Conservation (phyloP, 2,113 vertebrate species). For the Paraplagusia blochii region DNA sequence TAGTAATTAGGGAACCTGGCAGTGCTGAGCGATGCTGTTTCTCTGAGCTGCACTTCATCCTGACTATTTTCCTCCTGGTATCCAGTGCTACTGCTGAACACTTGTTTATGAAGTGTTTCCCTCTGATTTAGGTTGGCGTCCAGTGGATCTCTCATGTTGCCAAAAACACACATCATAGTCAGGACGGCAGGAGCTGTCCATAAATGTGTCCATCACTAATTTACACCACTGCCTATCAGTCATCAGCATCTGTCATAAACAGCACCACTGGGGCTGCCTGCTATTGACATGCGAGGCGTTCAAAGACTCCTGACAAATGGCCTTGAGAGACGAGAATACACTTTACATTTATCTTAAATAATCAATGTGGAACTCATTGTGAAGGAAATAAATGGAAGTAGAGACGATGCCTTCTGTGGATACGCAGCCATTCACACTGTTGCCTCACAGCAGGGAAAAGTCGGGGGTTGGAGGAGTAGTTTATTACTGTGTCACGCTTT, state of each 20-base stretch:
- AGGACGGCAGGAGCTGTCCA: slow-evolving; percentile 59
- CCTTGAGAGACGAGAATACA: slow-evolving; percentile 37
- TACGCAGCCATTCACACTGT: slow-evolving; percentile 36
- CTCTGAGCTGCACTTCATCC: slow-evolving; percentile 13
- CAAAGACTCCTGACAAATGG: slow-evolving; percentile 48
- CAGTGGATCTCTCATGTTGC: slow-evolving; percentile 32
- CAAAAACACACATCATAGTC: slow-evolving; percentile 61
- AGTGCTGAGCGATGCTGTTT: slow-evolving; percentile 13
- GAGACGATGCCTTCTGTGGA: slow-evolving; percentile 21
- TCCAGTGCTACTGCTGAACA: too few relatives aligned
- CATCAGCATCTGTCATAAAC: slow-evolving; percentile 37
- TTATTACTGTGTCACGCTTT: slow-evolving; percentile 19
- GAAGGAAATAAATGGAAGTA: slow-evolving; percentile 15
- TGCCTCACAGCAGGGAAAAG: slow-evolving; percentile 25
- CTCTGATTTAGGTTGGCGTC: slow-evolving; percentile 59
- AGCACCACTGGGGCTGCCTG: slow-evolving; percentile 15
- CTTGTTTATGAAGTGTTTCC: slow-evolving; percentile 45
- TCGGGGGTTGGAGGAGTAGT: slow-evolving; percentile 8
- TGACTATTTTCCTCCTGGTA: slow-evolving; percentile 28
- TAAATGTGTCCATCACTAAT: slow-evolving; percentile 71
- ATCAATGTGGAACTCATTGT: slow-evolving; percentile 33
- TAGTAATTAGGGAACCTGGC: slow-evolving; percentile 19
- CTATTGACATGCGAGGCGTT: slow-evolving; percentile 43
- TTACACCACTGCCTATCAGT: slow-evolving; percentile 60
- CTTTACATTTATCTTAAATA: neutral